phyloP scores from a whole-genome alignment of 2,113 vertebrate genomes.

The Indri indri region DNA sequence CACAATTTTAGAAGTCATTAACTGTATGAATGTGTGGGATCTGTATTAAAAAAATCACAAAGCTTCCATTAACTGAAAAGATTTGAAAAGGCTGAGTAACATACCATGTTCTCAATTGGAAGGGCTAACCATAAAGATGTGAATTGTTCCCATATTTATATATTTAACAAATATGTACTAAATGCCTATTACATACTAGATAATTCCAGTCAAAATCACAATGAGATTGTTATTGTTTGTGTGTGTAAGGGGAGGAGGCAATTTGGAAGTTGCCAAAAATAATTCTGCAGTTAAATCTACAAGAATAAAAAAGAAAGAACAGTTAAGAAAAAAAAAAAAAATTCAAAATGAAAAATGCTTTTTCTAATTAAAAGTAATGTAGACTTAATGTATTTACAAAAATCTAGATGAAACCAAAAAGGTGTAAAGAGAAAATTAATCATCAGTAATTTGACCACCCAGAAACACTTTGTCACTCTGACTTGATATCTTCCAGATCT shows the following conservation, averaged over 20 bases:
- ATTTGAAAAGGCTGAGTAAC: neutral
- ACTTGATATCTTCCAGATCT: neutral
- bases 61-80: neutral
- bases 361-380: slow-evolving; percentile 31
- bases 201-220: slow-evolving; percentile 37
- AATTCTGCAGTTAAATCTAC: slow-evolving; percentile 17
- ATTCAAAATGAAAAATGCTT: neutral
- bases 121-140: slow-evolving; percentile 28
- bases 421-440: slow-evolving; percentile 1
- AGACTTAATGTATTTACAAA: neutral
- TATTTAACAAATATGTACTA: slow-evolving; percentile 25
- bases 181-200: neutral
- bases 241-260: neutral
- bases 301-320: slow-evolving; percentile 18
- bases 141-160: slow-evolving; percentile 36
- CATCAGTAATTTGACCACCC: neutral
- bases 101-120: neutral
- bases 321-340: neutral
- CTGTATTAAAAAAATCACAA: neutral
- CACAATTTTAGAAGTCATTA: slow-evolving; percentile 30
- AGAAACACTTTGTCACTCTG: neutral
- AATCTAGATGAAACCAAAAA: neutral
- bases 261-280: slow-evolving; percentile 1
- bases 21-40: neutral
- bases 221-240: neutral